A percentile compares a stretch with the other conserved stretches of the same genome.
These are phyloP conservation scores for Craterocephalus amniculus DNA, from an alignment of 2,797 vertebrate species.

Conservation along the genomic window DNA sequence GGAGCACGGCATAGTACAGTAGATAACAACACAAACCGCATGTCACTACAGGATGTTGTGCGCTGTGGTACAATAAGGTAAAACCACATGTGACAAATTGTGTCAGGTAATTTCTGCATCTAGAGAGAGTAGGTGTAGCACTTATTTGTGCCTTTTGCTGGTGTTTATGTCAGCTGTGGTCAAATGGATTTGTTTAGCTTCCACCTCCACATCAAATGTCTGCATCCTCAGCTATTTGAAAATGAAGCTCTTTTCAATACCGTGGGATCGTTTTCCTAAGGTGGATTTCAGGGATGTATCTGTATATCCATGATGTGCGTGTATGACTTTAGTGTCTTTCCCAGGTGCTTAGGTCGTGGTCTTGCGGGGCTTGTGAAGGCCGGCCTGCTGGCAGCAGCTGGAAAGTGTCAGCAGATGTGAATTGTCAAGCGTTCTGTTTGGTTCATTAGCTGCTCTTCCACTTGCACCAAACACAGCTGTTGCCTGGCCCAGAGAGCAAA, in stretches of 20 bases:
- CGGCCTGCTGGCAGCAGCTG: constrained; percentile 72
- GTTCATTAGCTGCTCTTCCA: constrained; percentile 79
- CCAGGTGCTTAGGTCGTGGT: constrained; percentile 70
- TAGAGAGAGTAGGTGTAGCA: constrained; percentile 17
- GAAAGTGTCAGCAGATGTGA: constrained; percentile 82
- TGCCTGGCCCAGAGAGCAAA: constrained; percentile 77
- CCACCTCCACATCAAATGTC: constrained; percentile 32
- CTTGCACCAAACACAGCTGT: constrained; percentile 73
- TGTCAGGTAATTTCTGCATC: constrained; percentile 43
- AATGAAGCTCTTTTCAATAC: constrained; percentile 15
- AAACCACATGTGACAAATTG: constrained; percentile 33
- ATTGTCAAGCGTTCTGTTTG: constrained; percentile 75
- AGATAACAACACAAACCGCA: constrained; percentile 26
- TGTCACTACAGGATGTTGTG: constrained; percentile 36
- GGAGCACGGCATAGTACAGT: constrained; percentile 2
- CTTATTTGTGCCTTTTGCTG: constrained; percentile 31
- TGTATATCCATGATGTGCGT: constrained; percentile 12
- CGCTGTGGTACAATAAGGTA: constrained; percentile 39
- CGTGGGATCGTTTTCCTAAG: not conserved
- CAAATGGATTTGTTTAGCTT: constrained; percentile 40
- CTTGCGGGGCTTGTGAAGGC: constrained; percentile 57
- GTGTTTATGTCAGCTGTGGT: constrained; percentile 53
- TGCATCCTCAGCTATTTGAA: constrained; percentile 18
- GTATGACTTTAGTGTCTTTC: constrained; percentile 36
- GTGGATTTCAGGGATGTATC: constrained; percentile 39